phyloP scores from a whole-genome alignment of 2,888 invertebrate genomes.

The Catocala fraxini region DNA sequence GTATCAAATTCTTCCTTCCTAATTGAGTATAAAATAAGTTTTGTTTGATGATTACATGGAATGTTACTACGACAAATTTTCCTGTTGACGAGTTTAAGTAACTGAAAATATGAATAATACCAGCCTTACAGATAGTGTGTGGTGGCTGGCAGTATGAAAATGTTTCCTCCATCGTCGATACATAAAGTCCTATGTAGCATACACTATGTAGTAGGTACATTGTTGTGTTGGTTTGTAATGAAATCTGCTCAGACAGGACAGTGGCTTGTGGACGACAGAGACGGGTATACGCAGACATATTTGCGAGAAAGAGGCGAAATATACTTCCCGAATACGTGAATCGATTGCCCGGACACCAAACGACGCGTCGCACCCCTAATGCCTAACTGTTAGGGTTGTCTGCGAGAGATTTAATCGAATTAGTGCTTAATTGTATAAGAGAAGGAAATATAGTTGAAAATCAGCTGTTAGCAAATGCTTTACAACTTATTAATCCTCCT shows the following conservation, averaged over 20 bases:
- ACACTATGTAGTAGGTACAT: slow-evolving; percentile 15
- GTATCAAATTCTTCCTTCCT: not conserved
- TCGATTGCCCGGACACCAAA: slow-evolving; percentile 77
- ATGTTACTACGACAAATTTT: slow-evolving; percentile 32
- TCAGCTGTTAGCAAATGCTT: not conserved
- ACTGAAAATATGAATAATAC: slow-evolving; percentile 27
- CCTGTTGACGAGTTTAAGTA: slow-evolving; percentile 49
- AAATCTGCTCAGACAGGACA: slow-evolving; percentile 73
- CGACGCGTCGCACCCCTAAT: slow-evolving; percentile 71
- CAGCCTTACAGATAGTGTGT: not conserved
- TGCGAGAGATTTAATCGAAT: slow-evolving; percentile 51
- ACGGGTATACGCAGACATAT: slow-evolving; percentile 48
- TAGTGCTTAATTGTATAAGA: slow-evolving; percentile 38
- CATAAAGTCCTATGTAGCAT: slow-evolving; percentile 9
- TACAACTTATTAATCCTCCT: too few relatives aligned
- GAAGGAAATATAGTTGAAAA: slow-evolving; percentile 10
- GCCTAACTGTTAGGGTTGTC: slow-evolving; percentile 70
- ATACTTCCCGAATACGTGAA: slow-evolving; percentile 76
- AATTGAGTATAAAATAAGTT: slow-evolving; percentile 3
- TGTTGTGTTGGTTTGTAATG: slow-evolving; percentile 59
- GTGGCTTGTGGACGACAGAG: slow-evolving; percentile 60
- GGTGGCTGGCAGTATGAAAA: slow-evolving; percentile 7
- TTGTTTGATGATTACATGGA: slow-evolving; percentile 2
- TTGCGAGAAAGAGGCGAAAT: slow-evolving; percentile 63
- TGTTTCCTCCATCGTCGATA: slow-evolving; percentile 28